Evolutionary conservation across 2,797 vertebrate genomes (phyloP), one percentile per base, ranked within the genome.

Genomic region (Sternotherus odoratus): DNA sequence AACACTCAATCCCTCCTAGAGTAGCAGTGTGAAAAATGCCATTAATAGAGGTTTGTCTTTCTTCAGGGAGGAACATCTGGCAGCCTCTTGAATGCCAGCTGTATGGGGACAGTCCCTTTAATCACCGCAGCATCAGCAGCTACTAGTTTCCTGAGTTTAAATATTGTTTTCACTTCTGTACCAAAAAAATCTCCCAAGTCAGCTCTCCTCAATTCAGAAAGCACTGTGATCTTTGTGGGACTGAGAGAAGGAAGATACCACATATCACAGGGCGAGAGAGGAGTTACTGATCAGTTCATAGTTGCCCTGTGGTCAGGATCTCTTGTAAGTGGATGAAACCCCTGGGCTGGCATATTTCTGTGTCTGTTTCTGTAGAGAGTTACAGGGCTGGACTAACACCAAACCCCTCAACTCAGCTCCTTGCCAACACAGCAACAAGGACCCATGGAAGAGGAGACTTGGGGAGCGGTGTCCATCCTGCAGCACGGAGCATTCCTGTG

Each of bases 131-230:
- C 87, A 30, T 87, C 66, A 92, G 66, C 50, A 92, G 60, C 79
- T 92, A 80, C 51, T 91, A 87, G 33, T 85, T 93, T 95, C 92
- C 88, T 86, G 92, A 97, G 89, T 81, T 92, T 79, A 63, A 23
- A 85, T 17, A 78, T 53, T 63, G 48, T 13, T 33, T 54, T 81
- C 17, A 6, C 28, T 50, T 57, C 56, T 39, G 57, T 66, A 30
- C 49, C 46, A 43, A 54, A 50, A 79, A 80, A 85, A 79, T 74
- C 50, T 87, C 63, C 63, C 48, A 28, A 0, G 77, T 85, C 50
- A 79, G 5, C 2, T 53, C 48, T 92, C 63, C 60, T 82, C 80
- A 30, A 9, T 85, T 88, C 56, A 77, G 54, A 77, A 54, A 79
- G 17, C 33, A 83, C 12, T n/a, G 82, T 54, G 66, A n/a, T 60